Evolutionary conservation across 2,797 vertebrate species (phyloP), one percentile per base, ranked within the genome.

Genomic region (Crocidura indochinensis): DNA sequence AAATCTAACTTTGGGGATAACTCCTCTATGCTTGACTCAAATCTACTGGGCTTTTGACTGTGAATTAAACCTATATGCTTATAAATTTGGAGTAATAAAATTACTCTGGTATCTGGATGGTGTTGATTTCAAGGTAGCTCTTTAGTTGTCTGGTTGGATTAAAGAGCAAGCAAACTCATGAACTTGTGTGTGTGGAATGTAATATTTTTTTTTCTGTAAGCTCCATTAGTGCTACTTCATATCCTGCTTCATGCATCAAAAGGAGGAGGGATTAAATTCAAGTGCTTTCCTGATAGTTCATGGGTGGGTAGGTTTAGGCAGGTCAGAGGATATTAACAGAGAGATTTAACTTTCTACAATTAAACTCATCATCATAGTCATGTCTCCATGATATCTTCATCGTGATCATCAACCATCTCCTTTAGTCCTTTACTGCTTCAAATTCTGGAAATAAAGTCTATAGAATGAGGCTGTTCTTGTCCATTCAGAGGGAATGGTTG

Each of bases 1-100:
- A 95, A 96, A 80, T 60, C 81, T 73, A 60, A 92, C 90, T 92
- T 92, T 94, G 86, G 20, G 89, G 88, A 92, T 24, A 46, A 14
- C 60, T 47, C 68, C 44, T 91, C 65, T 82, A 60, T 90, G 73
- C 7, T n/a, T 31, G 62, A 53, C 67, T 93, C 88, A 82, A 62
- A 78, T 94, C 94, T 74, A 27, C 7, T 76, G 95, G 86, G 91
- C 53, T 94, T 95, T 88, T 51, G 83, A 64, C 88, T 0, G 0
- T 38, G 31, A 91, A 88, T 82, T 96, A 95, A 95, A 76, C 53
- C 86, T 64, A 27, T 82, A 77, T 22, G 82, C 64, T 90, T 91
- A 76, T 38, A 38, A 2, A 38, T 29, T 56, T 83, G n/a, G n/a
- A 72, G 68, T 84, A 88, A 67, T 85, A 91, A 95, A 94, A 62